Percentiles rank a stretch among this genome's conserved stretches.
phyloP scores from a whole-genome alignment of 2,797 vertebrate species.

The Avahi laniger region DNA sequence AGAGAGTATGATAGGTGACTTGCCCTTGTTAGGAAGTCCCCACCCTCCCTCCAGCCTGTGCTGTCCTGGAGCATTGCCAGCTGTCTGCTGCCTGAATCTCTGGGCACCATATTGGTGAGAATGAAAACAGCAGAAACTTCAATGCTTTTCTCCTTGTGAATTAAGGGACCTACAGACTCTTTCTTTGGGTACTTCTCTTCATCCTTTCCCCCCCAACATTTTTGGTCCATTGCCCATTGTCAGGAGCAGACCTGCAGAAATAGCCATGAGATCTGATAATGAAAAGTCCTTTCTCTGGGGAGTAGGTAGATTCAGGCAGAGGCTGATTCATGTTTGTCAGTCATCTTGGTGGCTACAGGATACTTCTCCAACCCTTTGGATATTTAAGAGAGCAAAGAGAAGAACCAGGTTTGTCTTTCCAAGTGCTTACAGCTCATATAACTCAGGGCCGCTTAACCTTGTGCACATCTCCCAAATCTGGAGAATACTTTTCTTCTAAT shows the following conservation, averaged over 20 bases:
- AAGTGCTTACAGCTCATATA: not conserved
- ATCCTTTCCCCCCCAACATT: not conserved
- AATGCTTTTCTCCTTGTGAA: not conserved
- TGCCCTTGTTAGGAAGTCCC: not conserved
- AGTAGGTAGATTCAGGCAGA: not conserved
- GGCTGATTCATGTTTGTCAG: not conserved
- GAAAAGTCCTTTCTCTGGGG: not conserved
- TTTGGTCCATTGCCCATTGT: not conserved
- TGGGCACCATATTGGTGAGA: not conserved
- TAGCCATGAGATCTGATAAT: not conserved
- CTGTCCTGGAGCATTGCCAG: not conserved
- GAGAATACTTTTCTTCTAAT: slow-evolving; percentile 9
- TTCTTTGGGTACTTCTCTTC: slow-evolving; percentile 17
- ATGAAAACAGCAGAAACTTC: not conserved
- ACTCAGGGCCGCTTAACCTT: not conserved
- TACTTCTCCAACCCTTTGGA: not conserved
- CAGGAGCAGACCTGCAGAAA: slow-evolving; percentile 35
- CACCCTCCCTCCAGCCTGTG: not conserved
- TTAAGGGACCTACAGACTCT: not conserved
- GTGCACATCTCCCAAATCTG: not conserved
- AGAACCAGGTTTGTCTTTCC: not conserved
- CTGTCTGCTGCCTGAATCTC: not conserved
- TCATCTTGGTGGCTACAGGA: not conserved
- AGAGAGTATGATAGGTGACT: not conserved
- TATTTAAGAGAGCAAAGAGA: slow-evolving; percentile 16